Conservation (phyloP, 1,140 invertebrate species). For the Eufriesea mexicana region DNA sequence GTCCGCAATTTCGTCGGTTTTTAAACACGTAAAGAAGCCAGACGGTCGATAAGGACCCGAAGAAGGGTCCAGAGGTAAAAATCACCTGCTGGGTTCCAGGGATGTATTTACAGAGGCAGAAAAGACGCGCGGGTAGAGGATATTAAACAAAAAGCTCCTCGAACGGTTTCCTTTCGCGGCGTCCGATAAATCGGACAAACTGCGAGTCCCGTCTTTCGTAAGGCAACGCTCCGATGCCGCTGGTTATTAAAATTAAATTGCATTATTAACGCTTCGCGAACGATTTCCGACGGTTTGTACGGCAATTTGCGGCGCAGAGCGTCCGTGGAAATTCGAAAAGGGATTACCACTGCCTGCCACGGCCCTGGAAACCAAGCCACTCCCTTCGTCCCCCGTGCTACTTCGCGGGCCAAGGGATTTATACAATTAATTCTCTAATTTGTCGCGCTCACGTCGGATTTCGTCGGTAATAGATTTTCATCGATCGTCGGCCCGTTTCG, state of each 20-base stretch:
- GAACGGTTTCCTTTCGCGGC: constrained; percentile 14
- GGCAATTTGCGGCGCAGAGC: constrained; percentile 72
- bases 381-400: constrained; percentile 12
- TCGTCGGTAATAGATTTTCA: constrained; percentile 74
- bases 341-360: constrained; percentile 71
- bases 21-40: too few relatives aligned
- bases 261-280: constrained; percentile 76
- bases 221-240: constrained; percentile 57
- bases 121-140: background rate
- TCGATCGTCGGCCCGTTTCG: constrained; percentile 58
- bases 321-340: constrained; percentile 74
- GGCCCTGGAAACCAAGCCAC: constrained; percentile 13
- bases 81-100: too few relatives aligned
- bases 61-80: too few relatives aligned
- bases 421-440: constrained; percentile 79
- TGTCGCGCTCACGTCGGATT: constrained; percentile 76
- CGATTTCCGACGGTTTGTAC: constrained; percentile 73
- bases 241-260: constrained; percentile 80
- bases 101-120: background rate
- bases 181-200: constrained; percentile 45
- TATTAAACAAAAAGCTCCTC: constrained; percentile 28
- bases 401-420: constrained; percentile 71
- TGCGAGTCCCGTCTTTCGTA: constrained; percentile 58
- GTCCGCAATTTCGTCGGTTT: too few relatives aligned
- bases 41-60: too few relatives aligned